Percentiles rank a stretch among this genome's conserved stretches.
phyloP scores from a whole-genome alignment of 2,113 vertebrate species.

The Nycticryphes semicollaris region DNA sequence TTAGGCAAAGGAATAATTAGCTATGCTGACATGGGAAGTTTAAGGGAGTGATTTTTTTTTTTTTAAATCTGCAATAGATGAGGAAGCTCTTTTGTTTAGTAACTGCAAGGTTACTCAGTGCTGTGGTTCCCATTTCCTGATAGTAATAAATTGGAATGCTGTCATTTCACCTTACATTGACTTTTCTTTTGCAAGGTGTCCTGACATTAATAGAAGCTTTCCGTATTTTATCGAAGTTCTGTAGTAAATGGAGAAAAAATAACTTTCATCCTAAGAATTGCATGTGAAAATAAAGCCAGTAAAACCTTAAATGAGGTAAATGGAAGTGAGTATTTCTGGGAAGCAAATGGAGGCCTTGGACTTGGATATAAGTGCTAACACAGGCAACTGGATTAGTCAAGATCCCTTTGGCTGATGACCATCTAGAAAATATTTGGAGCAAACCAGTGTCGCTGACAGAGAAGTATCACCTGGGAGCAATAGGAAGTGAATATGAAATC shows the following conservation, averaged over 20 bases:
- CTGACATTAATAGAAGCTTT: not conserved
- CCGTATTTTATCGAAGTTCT: not conserved
- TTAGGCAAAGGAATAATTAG: not conserved
- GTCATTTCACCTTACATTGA: not conserved
- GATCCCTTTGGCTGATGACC: not conserved
- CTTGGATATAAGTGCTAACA: not conserved
- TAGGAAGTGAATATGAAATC: not conserved
- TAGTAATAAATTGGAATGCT: not conserved
- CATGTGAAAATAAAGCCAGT: not conserved
- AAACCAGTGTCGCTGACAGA: not conserved
- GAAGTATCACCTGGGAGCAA: not conserved
- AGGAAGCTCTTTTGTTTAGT: not conserved
- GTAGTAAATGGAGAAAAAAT: not conserved
- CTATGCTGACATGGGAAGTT: not conserved
- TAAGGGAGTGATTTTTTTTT: not conserved
- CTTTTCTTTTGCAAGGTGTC: slow-evolving; percentile 40
- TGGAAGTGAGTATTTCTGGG: not conserved
- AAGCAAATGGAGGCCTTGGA: not conserved
- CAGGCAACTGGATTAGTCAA: not conserved
- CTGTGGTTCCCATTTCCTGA: not conserved
- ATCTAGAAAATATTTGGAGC: not conserved
- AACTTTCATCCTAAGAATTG: not conserved
- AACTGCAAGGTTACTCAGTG: not conserved
- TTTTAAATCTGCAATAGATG: not conserved
- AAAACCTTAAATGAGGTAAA: not conserved